Evolutionary conservation across 1,140 invertebrate genomes (phyloP).

Genomic region (Antheraea mylitta): DNA sequence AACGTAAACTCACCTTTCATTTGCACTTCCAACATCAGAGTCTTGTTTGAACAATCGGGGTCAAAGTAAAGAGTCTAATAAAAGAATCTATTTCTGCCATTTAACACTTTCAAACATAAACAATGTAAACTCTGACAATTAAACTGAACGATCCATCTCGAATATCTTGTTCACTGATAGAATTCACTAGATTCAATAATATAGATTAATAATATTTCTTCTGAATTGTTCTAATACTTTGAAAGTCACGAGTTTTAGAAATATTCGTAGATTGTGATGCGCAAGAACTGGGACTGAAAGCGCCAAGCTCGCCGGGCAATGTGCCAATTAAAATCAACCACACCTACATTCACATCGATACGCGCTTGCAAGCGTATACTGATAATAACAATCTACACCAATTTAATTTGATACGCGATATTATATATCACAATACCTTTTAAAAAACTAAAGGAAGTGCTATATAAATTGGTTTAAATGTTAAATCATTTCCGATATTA

Average conservation of each 20-base stretch:
- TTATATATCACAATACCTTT: not conserved
- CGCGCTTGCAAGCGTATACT: constrained; percentile 42
- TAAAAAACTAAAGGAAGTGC: too few species aligned
- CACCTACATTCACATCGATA: constrained; percentile 46
- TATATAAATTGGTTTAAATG: too few species aligned
- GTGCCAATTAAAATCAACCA: constrained; percentile 69
- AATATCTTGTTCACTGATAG: constrained; percentile 13
- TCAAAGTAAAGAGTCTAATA: constrained; percentile 55
- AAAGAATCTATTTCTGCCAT: constrained; percentile 69
- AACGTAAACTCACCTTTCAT: constrained; percentile 57
- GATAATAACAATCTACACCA: constrained; percentile 41
- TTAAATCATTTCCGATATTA: too few species aligned
- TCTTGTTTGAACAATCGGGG: constrained; percentile 46
- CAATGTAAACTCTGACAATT: constrained; percentile 26
- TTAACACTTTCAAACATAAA: constrained; percentile 41
- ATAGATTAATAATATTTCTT: not conserved
- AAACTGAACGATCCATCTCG: constrained; percentile 28
- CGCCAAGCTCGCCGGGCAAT: constrained; percentile 57
- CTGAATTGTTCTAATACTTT: not conserved
- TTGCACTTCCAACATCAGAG: constrained; percentile 39
- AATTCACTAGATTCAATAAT: not conserved
- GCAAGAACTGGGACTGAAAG: constrained; percentile 50
- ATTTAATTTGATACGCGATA: constrained; percentile 8
- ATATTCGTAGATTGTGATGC: constrained; percentile 40
- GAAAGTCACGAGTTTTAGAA: constrained; percentile 32